Base-by-base conservation (phyloP, 2,888 invertebrate species). In the Apotomis capreana region DNA sequence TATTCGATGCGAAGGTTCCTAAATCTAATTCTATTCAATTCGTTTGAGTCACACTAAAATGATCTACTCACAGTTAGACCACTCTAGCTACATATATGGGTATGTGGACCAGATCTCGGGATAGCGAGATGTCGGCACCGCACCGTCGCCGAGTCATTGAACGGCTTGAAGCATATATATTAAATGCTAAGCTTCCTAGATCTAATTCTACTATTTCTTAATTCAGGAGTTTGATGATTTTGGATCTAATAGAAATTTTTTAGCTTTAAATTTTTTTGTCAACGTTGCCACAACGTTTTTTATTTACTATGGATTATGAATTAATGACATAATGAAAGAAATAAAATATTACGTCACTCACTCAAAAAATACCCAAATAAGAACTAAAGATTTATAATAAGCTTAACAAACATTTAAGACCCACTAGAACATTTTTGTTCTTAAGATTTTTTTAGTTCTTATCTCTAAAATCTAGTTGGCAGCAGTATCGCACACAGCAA, bases 101-200 rank as follows among this genome's bases (percentile, higher is more conserved):
- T 80, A 82, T 84, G 86, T 88, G 87, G 84, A 87, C 87, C 87
- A 89, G 89, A 89, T 90, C 88, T 81, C 79, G 77, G 81, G 91
- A 91, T 90, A 90, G 87, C 85, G 84, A 88, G 87, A 90, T 90
- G 89, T 89, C 87, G 89, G 85, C 86, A 89, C 89, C 90, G 85
- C 86, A 89, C 89, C 90, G 88, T 85, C 81, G 84, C 84, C 84
- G 86, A 88, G 90, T 89, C 90, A 88, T 88, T 89, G 90, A 88
- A 87, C 88, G 89, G 86, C 87, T 89, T 88, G 79, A 80, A 78
- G 82, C 78, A 80, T 80, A 40, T 57, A 15, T 58, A 40, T 58
- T 58, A 37, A 10, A 67, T 12, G 67, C 49, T 67, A 49, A 67
- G 55, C 46, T 49, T 57, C 40, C 55, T 36, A 46, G 46, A 0